Percentiles rank a stretch among this genome's conserved stretches.
Evolutionary conservation across 2,797 vertebrate genomes (phyloP).

Genomic region (Platyrinchus mystaceus): DNA sequence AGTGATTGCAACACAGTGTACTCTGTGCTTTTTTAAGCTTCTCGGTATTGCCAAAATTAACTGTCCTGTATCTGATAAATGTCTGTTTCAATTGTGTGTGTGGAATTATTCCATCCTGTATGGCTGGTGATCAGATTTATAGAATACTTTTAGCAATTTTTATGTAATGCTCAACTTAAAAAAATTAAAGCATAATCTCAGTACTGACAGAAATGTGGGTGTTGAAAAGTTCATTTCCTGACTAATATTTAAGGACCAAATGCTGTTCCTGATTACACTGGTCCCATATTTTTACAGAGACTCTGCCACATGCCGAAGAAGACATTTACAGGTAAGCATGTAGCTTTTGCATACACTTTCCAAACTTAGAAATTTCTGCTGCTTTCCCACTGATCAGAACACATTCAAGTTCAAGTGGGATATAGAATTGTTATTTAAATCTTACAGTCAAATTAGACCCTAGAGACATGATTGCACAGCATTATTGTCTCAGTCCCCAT

Average conservation of each 20-base stretch:
- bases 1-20: neutral
- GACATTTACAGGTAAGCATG: neutral
- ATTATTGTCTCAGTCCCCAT: conserved; percentile 23
- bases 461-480: neutral
- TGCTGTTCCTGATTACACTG: neutral
- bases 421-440: conserved; percentile 29
- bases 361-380: conserved; percentile 7
- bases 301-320: neutral
- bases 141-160: neutral
- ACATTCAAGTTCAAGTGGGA: conserved; percentile 3
- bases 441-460: conserved; percentile 40
- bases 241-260: neutral
- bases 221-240: neutral
- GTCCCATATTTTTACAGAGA: neutral
- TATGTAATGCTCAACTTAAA: neutral
- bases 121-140: neutral
- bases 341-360: neutral
- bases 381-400: neutral
- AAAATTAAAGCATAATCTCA: neutral
- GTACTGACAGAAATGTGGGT: neutral
- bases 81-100: neutral
- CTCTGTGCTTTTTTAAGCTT: neutral
- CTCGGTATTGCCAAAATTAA: neutral
- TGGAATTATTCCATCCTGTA: neutral
- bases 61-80: neutral